Conservation (phyloP, 2,888 invertebrate genomes). For the Sipha maydis region DNA sequence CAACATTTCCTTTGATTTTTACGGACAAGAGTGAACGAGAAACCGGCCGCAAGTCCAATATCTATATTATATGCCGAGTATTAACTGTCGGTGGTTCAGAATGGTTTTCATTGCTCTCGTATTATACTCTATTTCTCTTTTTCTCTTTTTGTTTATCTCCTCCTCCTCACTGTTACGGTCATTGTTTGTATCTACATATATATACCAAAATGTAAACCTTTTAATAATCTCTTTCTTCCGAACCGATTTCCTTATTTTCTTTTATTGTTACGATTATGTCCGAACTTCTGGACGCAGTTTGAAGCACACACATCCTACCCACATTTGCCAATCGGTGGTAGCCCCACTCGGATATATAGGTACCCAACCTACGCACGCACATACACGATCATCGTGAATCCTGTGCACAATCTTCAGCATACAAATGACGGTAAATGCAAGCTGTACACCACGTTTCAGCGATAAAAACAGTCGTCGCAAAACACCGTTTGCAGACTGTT, state of each 20-base stretch:
- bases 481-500: background rate
- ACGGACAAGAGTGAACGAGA: background rate
- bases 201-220: constrained; percentile 39
- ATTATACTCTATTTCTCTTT: background rate
- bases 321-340: background rate
- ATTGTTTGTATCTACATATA: background rate
- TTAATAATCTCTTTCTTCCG: constrained; percentile 49
- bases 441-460: constrained; percentile 40
- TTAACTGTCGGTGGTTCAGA: constrained; percentile 20
- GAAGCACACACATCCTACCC: constrained; percentile 2
- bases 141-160: background rate
- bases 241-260: constrained; percentile 57
- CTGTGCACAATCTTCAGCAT: constrained; percentile 32
- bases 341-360: background rate
- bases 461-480: constrained; percentile 39
- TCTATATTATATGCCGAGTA: background rate
- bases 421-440: constrained; percentile 55
- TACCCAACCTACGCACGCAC: background rate
- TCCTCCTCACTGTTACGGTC: background rate
- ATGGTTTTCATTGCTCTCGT: constrained; percentile 23
- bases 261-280: constrained; percentile 61
- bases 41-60: constrained; percentile 21
- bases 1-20: background rate
- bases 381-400: background rate
- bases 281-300: constrained; percentile 37